Conservation (phyloP, 2,888 invertebrate genomes). For the Chymomyza fuscimana region DNA sequence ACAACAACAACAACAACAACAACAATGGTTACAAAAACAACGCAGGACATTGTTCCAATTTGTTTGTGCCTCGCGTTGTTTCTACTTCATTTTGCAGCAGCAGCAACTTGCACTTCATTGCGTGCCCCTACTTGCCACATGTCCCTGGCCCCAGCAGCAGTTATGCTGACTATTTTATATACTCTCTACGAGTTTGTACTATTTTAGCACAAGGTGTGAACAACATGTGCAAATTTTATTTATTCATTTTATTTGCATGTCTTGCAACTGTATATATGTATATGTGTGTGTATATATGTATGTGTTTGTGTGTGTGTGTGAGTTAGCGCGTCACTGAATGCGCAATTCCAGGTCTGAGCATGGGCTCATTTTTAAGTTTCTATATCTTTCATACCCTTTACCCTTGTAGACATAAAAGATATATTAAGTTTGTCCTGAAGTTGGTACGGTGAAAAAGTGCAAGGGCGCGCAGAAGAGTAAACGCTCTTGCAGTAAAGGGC, state of each 20-base stretch:
- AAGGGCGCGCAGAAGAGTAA: too few species aligned
- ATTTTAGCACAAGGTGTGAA: constrained; percentile 69
- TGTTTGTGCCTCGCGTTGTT: constrained; percentile 22
- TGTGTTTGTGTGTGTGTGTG: constrained; percentile 41
- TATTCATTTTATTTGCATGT: constrained; percentile 74
- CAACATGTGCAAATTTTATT: constrained; percentile 71
- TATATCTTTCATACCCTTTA: background rate
- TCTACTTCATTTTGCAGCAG: constrained; percentile 63
- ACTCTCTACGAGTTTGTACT: background rate
- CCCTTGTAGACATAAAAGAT: background rate
- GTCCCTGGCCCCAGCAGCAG: constrained; percentile 11
- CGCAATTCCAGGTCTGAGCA: constrained; percentile 59
- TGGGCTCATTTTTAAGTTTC: constrained; percentile 29
- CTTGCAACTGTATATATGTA: constrained; percentile 31
- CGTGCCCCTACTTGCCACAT: background rate
- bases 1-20: constrained; percentile 34
- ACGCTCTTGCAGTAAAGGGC: too few species aligned
- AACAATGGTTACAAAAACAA: constrained; percentile 26
- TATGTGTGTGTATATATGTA: background rate
- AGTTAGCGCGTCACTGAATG: constrained; percentile 70
- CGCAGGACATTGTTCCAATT: constrained; percentile 52
- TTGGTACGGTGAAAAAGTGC: too few species aligned
- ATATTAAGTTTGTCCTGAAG: background rate
- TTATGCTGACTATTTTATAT: constrained; percentile 39
- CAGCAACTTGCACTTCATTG: constrained; percentile 45